phyloP scores from a whole-genome alignment of 2,113 vertebrate species.

The Mixornis gularis region DNA sequence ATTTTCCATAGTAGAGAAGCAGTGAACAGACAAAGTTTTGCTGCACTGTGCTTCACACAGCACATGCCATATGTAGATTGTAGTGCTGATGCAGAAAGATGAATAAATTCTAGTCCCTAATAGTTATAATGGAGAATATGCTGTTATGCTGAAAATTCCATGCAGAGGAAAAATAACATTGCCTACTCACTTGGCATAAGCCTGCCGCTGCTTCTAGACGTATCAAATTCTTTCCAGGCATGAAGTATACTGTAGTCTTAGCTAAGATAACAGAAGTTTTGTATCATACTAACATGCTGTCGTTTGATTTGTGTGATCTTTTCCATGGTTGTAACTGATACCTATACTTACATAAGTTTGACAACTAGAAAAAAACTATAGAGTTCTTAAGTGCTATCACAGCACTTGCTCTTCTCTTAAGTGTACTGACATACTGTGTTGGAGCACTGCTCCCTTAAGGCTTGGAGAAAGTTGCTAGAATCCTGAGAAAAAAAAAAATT shows the following conservation, averaged over 20 bases:
- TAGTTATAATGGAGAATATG: background rate
- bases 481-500: background rate
- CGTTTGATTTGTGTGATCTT: background rate
- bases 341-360: background rate
- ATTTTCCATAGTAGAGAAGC: background rate
- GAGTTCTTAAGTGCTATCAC: background rate
- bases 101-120: background rate
- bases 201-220: background rate
- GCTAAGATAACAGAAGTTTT: background rate
- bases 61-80: background rate
- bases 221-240: background rate
- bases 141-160: background rate
- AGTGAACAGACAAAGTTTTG: background rate
- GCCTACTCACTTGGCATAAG: background rate
- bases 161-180: background rate
- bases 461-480: background rate
- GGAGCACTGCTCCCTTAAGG: background rate
- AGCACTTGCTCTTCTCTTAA: background rate
- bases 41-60: background rate
- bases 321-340: background rate
- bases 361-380: background rate
- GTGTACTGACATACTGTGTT: background rate
- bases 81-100: background rate
- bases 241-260: background rate
- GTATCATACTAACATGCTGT: background rate